Base-by-base conservation (phyloP, 1,140 invertebrate genomes). In the Bactericera cockerelli region DNA sequence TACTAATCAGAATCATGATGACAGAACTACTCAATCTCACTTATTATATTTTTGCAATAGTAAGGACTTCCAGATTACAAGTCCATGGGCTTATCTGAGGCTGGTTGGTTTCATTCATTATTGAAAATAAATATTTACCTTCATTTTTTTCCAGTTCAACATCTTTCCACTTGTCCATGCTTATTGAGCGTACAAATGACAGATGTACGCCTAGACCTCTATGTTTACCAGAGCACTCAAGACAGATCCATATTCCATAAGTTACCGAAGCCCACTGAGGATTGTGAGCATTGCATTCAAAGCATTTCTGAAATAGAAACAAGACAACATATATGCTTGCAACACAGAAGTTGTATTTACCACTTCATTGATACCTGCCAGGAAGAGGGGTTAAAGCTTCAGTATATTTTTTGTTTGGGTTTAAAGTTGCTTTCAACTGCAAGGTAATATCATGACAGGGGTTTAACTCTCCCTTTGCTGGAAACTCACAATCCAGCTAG, bases 81-180 rank as follows among this genome's bases (percentile, higher is more conserved):
- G n/a, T n/a, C n/a, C n/a, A n/a, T n/a, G n/a, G n/a, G n/a, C n/a
- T n/a, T n/a, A n/a, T n/a, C n/a, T n/a, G n/a, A n/a, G n/a, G n/a
- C n/a, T n/a, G n/a, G n/a, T n/a, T n/a, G n/a, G n/a, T n/a, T n/a
- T n/a, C n/a, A n/a, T n/a, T n/a, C n/a, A n/a, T n/a, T n/a, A n/a
- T n/a, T n/a, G n/a, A n/a, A n/a, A n/a, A n/a, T n/a, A n/a, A n/a
- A n/a, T n/a, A 68, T 65, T 66, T 67, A 80, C 79, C 77, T 91
- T 93, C 95, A 99, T 99, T 74, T 98, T n/a, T 98, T 66, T 94
- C 91, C 56, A 98, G 72, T 71, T 99, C 95, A 56, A 84, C 78
- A 67, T 98, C 94, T 72, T 98, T 99, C 95, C 94, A 98, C 72
- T 98, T 98, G 67, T 98, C 95, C 95, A 98, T 98, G 1, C 90